Conservation (phyloP, 2,113 vertebrate species). For the Glareola pratincola region DNA sequence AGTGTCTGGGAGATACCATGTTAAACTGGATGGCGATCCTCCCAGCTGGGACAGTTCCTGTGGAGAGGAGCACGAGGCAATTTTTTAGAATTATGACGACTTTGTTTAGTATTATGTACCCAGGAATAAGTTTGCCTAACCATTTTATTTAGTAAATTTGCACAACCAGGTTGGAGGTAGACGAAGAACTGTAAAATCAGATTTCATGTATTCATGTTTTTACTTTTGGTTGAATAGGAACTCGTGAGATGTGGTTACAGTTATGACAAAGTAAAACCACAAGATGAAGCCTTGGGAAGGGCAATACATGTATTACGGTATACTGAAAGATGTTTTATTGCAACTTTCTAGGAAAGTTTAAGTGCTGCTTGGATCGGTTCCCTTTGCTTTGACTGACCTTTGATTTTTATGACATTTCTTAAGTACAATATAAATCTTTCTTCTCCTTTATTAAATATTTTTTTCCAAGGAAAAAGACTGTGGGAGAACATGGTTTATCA, state of each 20-base stretch:
- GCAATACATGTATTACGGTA: not conserved
- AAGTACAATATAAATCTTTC: not conserved
- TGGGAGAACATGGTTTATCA: not conserved
- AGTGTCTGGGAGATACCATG: not conserved
- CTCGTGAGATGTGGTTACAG: not conserved
- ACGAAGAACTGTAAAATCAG: not conserved
- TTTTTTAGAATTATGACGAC: not conserved
- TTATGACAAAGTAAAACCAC: not conserved
- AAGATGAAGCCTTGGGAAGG: not conserved
- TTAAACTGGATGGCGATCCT: not conserved
- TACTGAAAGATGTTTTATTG: not conserved
- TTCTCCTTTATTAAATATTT: not conserved
- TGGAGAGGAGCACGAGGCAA: not conserved
- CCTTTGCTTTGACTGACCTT: not conserved
- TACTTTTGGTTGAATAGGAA: not conserved
- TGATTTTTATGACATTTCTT: not conserved
- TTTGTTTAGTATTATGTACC: not conserved
- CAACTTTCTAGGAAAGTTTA: not conserved
- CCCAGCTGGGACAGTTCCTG: not conserved
- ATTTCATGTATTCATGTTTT: not conserved
- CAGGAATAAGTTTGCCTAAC: not conserved
- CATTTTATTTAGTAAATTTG: not conserved
- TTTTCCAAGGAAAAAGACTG: not conserved
- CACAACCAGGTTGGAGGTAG: not conserved
- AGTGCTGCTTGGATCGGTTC: not conserved